Evolutionary conservation across 2,888 invertebrate genomes (phyloP).

Genomic region (Dynastes tityus): DNA sequence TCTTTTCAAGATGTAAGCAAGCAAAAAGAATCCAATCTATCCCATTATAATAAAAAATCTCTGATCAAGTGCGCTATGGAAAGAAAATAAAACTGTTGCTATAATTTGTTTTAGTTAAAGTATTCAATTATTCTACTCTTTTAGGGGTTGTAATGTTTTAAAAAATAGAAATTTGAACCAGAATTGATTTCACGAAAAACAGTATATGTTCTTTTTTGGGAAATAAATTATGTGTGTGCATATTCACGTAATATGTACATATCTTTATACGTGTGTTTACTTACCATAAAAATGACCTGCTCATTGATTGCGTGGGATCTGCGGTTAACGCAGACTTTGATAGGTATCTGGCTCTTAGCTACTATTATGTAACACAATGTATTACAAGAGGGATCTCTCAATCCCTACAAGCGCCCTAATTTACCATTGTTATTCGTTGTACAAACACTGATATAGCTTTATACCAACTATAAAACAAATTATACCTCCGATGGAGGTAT

Average conservation of each 20-base stretch:
- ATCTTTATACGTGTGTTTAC: not conserved
- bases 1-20: no score
- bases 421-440: constrained; percentile 46
- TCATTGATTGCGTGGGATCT: constrained; percentile 46
- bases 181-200: no score
- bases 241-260: not conserved
- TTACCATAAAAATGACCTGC: constrained; percentile 30
- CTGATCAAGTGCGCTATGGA: no score
- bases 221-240: no score
- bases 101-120: no score
- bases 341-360: constrained; percentile 48
- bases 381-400: constrained; percentile 48
- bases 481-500: constrained; percentile 39
- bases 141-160: no score
- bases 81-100: no score
- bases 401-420: constrained; percentile 50
- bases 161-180: no score
- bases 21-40: no score
- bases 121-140: no score
- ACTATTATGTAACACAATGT: constrained; percentile 50
- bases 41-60: no score
- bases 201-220: no score
- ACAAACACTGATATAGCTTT: constrained; percentile 37
- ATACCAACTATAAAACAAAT: constrained; percentile 44
- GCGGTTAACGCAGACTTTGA: constrained; percentile 39